These are phyloP conservation scores for Operophtera brumata DNA, from an alignment of 2,888 invertebrate genomes.

Conservation along the genomic window DNA sequence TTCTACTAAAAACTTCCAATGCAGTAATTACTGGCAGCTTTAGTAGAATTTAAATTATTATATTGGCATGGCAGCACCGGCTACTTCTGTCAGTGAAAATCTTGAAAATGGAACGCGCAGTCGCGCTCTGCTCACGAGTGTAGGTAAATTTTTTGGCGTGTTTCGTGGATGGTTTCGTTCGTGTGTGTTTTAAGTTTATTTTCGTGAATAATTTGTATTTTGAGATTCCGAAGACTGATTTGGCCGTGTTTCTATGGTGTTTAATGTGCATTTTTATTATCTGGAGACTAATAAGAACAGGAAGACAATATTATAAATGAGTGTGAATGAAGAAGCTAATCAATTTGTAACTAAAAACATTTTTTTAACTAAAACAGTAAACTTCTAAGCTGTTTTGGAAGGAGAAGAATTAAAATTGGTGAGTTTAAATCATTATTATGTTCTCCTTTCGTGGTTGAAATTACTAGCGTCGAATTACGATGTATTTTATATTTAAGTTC, in stretches of 20 bases:
- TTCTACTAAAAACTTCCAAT: constrained; percentile 4
- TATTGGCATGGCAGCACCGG: constrained; percentile 19
- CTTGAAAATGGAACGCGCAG: constrained; percentile 26
- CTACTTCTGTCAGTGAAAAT: constrained; percentile 19
- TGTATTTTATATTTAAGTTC: constrained; percentile 16
- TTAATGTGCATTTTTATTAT: constrained; percentile 21
- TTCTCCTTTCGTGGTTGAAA: constrained; percentile 13
- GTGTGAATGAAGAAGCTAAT: constrained; percentile 18
- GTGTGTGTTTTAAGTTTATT: constrained; percentile 51
- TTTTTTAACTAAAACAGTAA: constrained; percentile 26
- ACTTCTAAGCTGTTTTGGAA: constrained; percentile 18
- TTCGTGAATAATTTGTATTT: constrained; percentile 42
- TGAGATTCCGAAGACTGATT: constrained; percentile 25
- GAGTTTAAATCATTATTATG: constrained; percentile 22
- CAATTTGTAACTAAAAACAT: constrained; percentile 24
- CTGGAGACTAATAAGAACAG: neutral
- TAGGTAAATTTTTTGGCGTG: constrained; percentile 47
- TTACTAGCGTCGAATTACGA: constrained; percentile 2
- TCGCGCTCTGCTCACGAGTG: neutral
- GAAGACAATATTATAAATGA: constrained; percentile 16
- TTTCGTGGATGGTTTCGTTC: constrained; percentile 58
- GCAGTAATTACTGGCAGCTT: constrained; percentile 3
- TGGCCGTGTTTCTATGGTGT: constrained; percentile 20
- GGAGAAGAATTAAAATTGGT: constrained; percentile 20
- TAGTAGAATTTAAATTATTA: neutral